Evolutionary conservation across 1,140 invertebrate species (phyloP), one percentile per base, ranked within the genome.

Genomic region (Cotesia chilonis): DNA sequence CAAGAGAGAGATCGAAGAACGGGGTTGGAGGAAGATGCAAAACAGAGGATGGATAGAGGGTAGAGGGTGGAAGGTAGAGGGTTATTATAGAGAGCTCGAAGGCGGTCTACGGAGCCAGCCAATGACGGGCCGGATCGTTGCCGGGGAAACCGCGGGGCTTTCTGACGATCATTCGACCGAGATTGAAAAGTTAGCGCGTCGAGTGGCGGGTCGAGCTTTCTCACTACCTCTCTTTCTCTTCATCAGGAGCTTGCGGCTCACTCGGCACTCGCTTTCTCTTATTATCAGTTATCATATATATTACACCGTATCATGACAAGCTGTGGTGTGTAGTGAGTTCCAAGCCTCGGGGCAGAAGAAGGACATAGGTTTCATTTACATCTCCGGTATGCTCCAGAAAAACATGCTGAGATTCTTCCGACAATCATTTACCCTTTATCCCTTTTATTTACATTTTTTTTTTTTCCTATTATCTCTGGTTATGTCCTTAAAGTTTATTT

Each of bases 141-240:
- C 83, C 83, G 80, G 81, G 85, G 85, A 83, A 86, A 87, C 85
- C 82, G 78, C 74, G 75, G 77, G 77, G 77, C 77, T 78, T 78
- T 76, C 77, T 76, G 74, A 70, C 67, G 80, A 86, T 86, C 83
- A 86, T 86, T 84, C 84, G 83, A 84, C 81, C 83, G 84, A 86
- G 81, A 85, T 87, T 85, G 85, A 86, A 86, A 87, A 86, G 85
- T 86, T 86, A 85, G 80, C 83, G 82, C 78, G 69, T 66, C 28
- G 41, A 51, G 66, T 55, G 63, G 20, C 71, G 65, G 73, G 71
- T 59, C 68, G 70, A 71, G 57, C 37, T 47, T 60, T 47, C 38
- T 38, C 47, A 28, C 54, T 61, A 47, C 4, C 65, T 72, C 51
- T 61, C 71, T 47, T 47, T 47, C 41, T 63, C 38, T 36, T 63